These are phyloP conservation scores for Quadroppia sp. DNA, from an alignment of 2,888 invertebrate species.

Conservation along the genomic window DNA sequence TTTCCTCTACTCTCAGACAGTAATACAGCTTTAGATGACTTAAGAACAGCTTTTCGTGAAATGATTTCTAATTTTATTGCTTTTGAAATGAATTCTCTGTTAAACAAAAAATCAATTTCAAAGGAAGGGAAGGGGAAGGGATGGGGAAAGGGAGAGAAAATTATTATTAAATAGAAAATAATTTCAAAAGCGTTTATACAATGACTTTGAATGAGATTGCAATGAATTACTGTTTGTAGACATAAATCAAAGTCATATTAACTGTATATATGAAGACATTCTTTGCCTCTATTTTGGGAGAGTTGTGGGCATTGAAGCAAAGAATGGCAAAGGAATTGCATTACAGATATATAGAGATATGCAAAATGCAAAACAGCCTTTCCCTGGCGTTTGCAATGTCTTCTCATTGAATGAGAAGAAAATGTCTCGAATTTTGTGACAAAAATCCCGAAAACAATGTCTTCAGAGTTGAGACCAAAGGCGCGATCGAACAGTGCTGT, in stretches of 20 bases:
- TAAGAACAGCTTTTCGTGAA: conserved; percentile 6
- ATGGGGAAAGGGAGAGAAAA: too few species aligned
- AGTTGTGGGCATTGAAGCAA: conserved; percentile 12
- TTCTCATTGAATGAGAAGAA: too few species aligned
- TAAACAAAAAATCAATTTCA: conserved; percentile 25
- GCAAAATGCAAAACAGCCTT: too few species aligned
- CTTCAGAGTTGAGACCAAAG: too few species aligned
- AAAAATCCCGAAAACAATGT: too few species aligned
- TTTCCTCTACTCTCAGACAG: background rate
- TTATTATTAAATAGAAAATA: too few species aligned
- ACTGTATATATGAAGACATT: conserved; percentile 20
- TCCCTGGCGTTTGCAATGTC: too few species aligned
- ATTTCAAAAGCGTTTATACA: too few species aligned
- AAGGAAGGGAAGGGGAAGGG: too few species aligned
- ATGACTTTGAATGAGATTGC: too few species aligned
- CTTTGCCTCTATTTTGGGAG: background rate
- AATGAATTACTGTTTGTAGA: background rate
- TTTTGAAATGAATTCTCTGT: background rate
- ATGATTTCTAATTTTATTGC: background rate
- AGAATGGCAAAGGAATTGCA: background rate
- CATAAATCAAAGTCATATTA: conserved; percentile 32
- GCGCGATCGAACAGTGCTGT: too few species aligned
- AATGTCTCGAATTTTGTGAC: too few species aligned
- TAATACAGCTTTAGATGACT: background rate
- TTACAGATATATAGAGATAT: background rate